Evolutionary conservation across 2,888 invertebrate genomes (phyloP), one percentile per base, ranked within the genome.

Genomic region (Eurois occulta): DNA sequence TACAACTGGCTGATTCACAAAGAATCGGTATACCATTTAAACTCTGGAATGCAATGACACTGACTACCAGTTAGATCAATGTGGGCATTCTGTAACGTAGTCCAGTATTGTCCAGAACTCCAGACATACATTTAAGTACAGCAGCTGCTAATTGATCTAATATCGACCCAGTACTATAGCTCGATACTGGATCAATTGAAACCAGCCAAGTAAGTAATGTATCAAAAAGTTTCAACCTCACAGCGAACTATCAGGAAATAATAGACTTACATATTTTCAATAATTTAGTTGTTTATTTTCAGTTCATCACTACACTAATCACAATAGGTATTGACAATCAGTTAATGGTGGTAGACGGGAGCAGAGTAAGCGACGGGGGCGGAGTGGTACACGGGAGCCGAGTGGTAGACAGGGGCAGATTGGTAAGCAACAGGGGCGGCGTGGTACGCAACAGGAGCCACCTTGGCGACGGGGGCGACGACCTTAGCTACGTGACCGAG

Each of bases 331-430:
- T 13, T 24, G 6, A 18, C 11, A 64, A 32, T 18, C 18, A 41
- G 0, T 74, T 90, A 95, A 89, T 95, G 95, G 91, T 95, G 94
- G 92, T 95, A 95, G 28, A 91, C 88, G 21, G 93, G 93, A n/a
- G 92, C 92, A 41, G 94, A 86, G 91, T 93, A 86, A 6, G 88
- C 86, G 21, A 90, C 88, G 2, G 91, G 91, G 28, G 92, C 93
- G 62, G 93, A 65, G 69, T 68, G 92, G 89, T 96, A 94, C 72
- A 95, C 94, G 35, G 52, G 52, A 11, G 52, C 52, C 1, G 52
- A 52, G 24, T 77, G 77, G 77, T 77, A 77, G 32, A 77, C 75
- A 6, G 75, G 75, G 8, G 77, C 77, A 78, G 78, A 3, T 71
- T 75, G 65, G 77, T 77, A 68, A 0, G 21, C 71, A 1, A 78